phyloP scores from a whole-genome alignment of 2,797 vertebrate species.

The Neosilurus mollespiculum region DNA sequence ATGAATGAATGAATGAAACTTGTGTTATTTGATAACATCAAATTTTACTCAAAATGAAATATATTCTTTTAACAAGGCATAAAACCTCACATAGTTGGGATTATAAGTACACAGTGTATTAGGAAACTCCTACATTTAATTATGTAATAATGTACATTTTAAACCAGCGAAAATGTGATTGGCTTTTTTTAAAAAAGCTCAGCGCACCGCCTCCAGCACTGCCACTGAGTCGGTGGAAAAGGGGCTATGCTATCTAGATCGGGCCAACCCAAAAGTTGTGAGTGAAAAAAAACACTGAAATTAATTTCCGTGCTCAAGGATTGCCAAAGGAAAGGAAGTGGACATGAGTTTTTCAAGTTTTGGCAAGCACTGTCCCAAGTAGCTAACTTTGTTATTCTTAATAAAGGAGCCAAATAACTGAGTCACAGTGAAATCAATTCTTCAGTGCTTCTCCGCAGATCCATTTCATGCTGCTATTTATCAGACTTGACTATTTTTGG shows the following conservation, averaged over 20 bases:
- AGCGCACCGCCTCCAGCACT: not conserved
- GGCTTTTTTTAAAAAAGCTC: not conserved
- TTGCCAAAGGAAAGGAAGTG: slow-evolving; percentile 32
- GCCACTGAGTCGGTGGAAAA: slow-evolving; percentile 11
- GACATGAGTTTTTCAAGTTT: slow-evolving; percentile 5
- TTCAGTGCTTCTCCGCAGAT: slow-evolving; percentile 29
- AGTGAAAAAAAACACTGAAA: slow-evolving; percentile 30
- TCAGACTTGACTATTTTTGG: slow-evolving; percentile 44
- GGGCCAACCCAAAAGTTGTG: slow-evolving; percentile 1
- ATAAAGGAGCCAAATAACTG: slow-evolving; percentile 31
- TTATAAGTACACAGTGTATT: not conserved
- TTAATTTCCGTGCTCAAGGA: slow-evolving; percentile 6
- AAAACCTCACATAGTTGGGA: not conserved
- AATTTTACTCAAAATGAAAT: not conserved
- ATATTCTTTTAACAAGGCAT: not conserved
- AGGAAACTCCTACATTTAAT: slow-evolving; percentile 18
- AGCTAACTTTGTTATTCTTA: slow-evolving; percentile 45
- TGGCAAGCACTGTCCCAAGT: slow-evolving; percentile 30
- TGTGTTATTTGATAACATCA: not conserved
- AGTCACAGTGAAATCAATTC: slow-evolving; percentile 52
- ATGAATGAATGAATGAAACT: too few relatives aligned
- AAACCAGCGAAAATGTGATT: not conserved
- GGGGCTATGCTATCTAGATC: slow-evolving; percentile 22
- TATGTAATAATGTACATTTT: slow-evolving; percentile 7
- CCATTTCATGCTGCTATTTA: slow-evolving; percentile 35